Base-by-base conservation (phyloP, 1,140 invertebrate species). In the Globodera rostochiensis region DNA sequence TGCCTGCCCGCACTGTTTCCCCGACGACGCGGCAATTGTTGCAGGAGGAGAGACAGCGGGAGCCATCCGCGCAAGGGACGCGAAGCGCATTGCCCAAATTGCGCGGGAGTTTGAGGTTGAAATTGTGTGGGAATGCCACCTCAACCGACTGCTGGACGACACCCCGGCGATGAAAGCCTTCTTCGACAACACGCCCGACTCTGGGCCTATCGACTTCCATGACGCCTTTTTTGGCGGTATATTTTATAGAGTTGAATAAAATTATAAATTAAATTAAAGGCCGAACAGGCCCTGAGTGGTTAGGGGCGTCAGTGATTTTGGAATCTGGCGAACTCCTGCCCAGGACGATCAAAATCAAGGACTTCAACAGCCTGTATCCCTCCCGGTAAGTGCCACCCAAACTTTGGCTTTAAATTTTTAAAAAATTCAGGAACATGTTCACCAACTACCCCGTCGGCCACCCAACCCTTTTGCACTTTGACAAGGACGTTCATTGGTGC, bases 401-500 rank as follows among this genome's bases (percentile, higher is more conserved):
- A 7, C 0, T 13, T 13, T 15, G 7, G 21, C 21, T 0, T 4
- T 6, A 15, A 45, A 76, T n/a, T 60, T 15, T 11, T 76, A 0
- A 46, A 76, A 15, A 60, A 70, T 76, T 64, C 6, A 76, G 25
- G 8, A 76, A 76, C 19, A 46, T 64, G 36, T 45, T 47, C 11
- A 76, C 74, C 36, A 36, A 15, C 36, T 76, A 76, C 47, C 74
- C 74, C 3, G 67, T 76, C 13, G 74, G 74, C 6, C 53, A 64
- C 19, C 74, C 74, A 19, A 11, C 4, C 4, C 8, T 64, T 3
- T 3, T 45, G 1, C 36, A 46, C 13, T 36, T 76, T 1, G 67
- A 60, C 53, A 36, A 50, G 5, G 45, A 70, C 4, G 74, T 76
- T n/a, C 4, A 76, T 36, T 76, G 74, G 74, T 5, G 8, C 13